Evolutionary conservation across 2,888 invertebrate species (phyloP).

Genomic region (Acanthosepion esculentum): DNA sequence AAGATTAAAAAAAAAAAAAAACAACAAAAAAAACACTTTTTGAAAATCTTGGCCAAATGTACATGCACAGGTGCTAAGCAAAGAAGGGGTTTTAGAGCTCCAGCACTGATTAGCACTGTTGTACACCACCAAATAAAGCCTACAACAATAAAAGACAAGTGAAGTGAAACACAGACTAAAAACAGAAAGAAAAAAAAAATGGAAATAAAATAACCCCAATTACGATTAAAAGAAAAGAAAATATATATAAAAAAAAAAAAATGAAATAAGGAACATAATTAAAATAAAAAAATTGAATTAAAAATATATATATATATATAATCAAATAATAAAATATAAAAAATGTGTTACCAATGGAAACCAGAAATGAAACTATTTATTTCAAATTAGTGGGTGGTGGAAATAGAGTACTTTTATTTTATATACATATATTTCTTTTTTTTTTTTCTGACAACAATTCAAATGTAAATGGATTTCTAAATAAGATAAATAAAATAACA

Average conservation of each 20-base stretch:
- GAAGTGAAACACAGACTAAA: not conserved
- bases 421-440: no score
- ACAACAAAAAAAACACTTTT: not conserved
- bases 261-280: not conserved
- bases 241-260: not conserved
- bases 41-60: conserved; percentile 38
- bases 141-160: not conserved
- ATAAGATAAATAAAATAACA: no score
- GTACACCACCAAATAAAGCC: conserved; percentile 37
- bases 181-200: not conserved
- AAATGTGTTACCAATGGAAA: conserved; percentile 39
- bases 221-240: not conserved
- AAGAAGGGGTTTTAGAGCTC: not conserved
- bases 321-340: not conserved
- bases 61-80: conserved; percentile 37
- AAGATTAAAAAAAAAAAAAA: no score
- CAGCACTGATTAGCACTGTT: not conserved
- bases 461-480: no score
- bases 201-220: not conserved
- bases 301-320: not conserved
- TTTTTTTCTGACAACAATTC: no score
- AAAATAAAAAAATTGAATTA: not conserved
- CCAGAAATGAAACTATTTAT: not conserved
- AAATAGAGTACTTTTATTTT: no score
- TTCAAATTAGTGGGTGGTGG: no score